These are phyloP conservation scores for Tiliacea aurago DNA, from an alignment of 2,888 invertebrate genomes.

Conservation along the genomic window DNA sequence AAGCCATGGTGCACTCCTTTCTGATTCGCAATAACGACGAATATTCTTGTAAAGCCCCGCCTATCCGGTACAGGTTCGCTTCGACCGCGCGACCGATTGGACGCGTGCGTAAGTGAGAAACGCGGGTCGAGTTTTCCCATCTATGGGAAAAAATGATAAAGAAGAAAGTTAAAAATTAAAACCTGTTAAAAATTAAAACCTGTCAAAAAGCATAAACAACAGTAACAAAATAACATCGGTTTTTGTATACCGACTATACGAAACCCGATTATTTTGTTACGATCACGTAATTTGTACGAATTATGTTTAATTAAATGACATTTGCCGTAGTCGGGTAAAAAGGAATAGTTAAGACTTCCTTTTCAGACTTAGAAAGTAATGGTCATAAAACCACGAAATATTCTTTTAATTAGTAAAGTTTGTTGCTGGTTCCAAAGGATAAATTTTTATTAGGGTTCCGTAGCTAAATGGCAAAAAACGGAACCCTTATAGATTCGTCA, in stretches of 20 bases:
- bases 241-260: too few relatives aligned
- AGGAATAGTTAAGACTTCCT: neutral
- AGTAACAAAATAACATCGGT: too few relatives aligned
- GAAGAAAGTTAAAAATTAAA: neutral
- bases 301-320: neutral
- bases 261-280: too few relatives aligned
- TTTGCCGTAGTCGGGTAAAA: neutral
- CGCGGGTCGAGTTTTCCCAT: constrained; percentile 91
- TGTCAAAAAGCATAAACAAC: neutral
- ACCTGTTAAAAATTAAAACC: too few relatives aligned
- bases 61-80: constrained; percentile 74
- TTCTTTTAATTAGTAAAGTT: neutral
- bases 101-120: constrained; percentile 78
- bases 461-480: too few relatives aligned
- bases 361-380: too few relatives aligned
- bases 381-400: neutral
- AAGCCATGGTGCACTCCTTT: constrained; percentile 69
- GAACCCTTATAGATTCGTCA: too few relatives aligned
- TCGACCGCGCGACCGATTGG: constrained; percentile 82
- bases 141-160: constrained; percentile 73
- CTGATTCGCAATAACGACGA: constrained; percentile 72
- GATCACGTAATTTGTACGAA: too few relatives aligned
- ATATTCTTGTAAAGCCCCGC: constrained; percentile 72
- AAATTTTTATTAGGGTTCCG: too few relatives aligned
- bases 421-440: neutral